Conservation (phyloP, 1,140 invertebrate genomes). For the Batillaria attramentaria region DNA sequence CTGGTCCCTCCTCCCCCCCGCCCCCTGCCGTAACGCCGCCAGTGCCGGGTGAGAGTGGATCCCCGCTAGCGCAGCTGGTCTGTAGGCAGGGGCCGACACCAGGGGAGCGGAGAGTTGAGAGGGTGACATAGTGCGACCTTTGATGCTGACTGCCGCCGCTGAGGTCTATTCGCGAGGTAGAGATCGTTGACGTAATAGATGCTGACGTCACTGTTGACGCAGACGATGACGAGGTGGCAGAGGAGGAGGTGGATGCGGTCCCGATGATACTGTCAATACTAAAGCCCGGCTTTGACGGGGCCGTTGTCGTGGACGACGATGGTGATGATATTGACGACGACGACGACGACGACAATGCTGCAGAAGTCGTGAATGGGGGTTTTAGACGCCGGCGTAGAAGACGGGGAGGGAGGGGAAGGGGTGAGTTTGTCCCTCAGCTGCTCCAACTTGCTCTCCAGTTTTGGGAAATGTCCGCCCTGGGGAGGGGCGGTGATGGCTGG, state of each 20-base stretch:
- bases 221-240: conserved; percentile 30
- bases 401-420: conserved; percentile 12
- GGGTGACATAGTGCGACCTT: conserved; percentile 7
- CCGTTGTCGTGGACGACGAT: conserved; percentile 44
- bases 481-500: conserved; percentile 12
- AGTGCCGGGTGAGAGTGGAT: conserved; percentile 35
- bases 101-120: not conserved
- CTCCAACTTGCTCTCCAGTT: conserved; percentile 13
- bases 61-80: conserved; percentile 24
- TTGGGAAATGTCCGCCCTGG: conserved; percentile 14
- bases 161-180: conserved; percentile 27
- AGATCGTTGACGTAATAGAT: conserved; percentile 30
- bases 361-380: conserved; percentile 19
- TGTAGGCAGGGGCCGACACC: conserved; percentile 28
- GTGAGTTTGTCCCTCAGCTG: conserved; percentile 23
- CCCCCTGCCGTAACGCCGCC: conserved; percentile 27
- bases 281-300: conserved; percentile 58
- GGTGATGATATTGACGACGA: conserved; percentile 35
- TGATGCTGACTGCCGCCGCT: conserved; percentile 15
- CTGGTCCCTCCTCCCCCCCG: conserved; percentile 45
- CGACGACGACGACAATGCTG: conserved; percentile 35
- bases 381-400: conserved; percentile 1
- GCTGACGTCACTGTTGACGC: conserved; percentile 36
- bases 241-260: conserved; percentile 42
- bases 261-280: conserved; percentile 70